Base-by-base conservation (phyloP, 2,797 vertebrate species). In the Pseudocheirus occidentalis region DNA sequence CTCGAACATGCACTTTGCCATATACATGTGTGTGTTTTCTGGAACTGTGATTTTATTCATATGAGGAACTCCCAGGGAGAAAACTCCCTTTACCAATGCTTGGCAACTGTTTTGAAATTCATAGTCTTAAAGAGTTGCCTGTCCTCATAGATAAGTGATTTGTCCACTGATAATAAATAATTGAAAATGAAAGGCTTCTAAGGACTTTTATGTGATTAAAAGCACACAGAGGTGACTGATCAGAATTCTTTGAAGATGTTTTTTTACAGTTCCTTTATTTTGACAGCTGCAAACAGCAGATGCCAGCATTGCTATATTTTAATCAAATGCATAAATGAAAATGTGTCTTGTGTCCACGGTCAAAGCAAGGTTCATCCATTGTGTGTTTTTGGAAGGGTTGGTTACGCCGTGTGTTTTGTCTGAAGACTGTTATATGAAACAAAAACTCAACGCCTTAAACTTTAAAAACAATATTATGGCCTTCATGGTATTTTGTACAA, bases 121-220 rank as follows among this genome's bases (percentile, higher is more conserved):
- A 5, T 27, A 46, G 21, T 12, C 18, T 73, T 81, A 27, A 50
- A 87, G 73, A 50, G 10, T 87, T 87, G 73, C 21, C 24, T 87
- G 40, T 46, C 21, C 40, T 87, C 40, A 40, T 21, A 11, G 21
- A 27, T 12, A 87, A 50, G 40, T 50, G 40, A 87, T 87, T 50
- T 87, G 40, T 24, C 40, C 73, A 50, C 27, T 81, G 73, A 81
- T 81, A 81, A 81, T 40, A 81, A n/a, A 3, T 55, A 92, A 92
- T 28, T 31, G 93, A 66, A 90, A 16, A 90, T 55, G 87, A 91
- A 93, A 91, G 27, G n/a, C 13, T 81, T 73, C 4, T 50, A 91
- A 95, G 93, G 4, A 90, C 31, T 92, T 95, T 54, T 91, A 4
- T 28, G 73, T 56, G 90, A 34, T 92, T 58, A 91, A 94, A 90